Percentiles rank a stretch among this genome's conserved stretches.
Conservation (phyloP, 2,888 invertebrate genomes). For the Aspidiotus destructor region DNA sequence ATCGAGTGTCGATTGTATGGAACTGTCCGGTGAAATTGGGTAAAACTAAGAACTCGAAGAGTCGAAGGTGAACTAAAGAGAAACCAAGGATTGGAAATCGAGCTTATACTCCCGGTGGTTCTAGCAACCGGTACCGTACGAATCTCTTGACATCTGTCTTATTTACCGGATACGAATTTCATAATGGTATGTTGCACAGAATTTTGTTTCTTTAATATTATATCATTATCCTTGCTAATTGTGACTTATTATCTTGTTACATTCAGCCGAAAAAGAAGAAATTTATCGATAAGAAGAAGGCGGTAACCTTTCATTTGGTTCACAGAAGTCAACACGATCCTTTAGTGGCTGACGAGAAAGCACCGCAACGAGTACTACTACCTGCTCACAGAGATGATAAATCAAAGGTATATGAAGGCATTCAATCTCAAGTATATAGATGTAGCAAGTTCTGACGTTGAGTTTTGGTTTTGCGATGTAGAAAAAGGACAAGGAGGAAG, state of each 20-base stretch:
- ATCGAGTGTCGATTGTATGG: too few relatives aligned
- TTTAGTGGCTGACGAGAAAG: constrained; percentile 72
- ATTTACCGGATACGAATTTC: neutral
- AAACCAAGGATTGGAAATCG: too few relatives aligned
- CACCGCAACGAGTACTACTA: constrained; percentile 75
- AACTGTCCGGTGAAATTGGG: too few relatives aligned
- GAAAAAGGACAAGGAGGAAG: constrained; percentile 50
- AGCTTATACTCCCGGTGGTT: too few relatives aligned
- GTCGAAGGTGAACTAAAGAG: too few relatives aligned
- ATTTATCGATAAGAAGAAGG: constrained; percentile 84
- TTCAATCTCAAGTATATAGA: neutral
- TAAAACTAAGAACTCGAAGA: too few relatives aligned
- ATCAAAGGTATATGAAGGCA: neutral
- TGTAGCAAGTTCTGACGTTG: constrained; percentile 13
- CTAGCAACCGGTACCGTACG: too few relatives aligned
- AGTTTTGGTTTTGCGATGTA: constrained; percentile 33
- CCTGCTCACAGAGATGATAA: constrained; percentile 42
- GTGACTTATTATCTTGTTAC: too few relatives aligned
- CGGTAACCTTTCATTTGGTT: constrained; percentile 83
- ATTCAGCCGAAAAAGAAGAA: constrained; percentile 49
- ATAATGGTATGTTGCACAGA: neutral
- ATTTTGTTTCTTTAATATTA: neutral
- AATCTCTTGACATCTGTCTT: neutral
- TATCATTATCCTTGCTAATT: neutral
- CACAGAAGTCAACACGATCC: constrained; percentile 93